Evolutionary conservation across 2,888 invertebrate species (phyloP).

Genomic region (Brachylomia viminalis): DNA sequence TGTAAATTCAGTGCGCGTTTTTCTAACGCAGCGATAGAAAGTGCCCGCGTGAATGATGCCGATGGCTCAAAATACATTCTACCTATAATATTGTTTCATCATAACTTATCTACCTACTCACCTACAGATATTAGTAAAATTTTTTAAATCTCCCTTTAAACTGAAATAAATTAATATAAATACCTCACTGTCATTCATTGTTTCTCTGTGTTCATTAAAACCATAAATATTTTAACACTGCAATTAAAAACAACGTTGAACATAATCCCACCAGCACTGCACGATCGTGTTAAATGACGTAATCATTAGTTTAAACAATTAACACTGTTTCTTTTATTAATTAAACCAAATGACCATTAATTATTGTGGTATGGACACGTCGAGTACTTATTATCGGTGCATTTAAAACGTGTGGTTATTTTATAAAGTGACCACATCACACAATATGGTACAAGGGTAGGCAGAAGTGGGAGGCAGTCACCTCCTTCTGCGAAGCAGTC

Average conservation of each 20-base stretch:
- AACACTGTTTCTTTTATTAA: slow-evolving; percentile 20
- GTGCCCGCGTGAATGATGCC: neutral
- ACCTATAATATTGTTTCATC: neutral
- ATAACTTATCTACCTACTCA: no score
- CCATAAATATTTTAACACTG: neutral
- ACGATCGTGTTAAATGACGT: slow-evolving; percentile 1
- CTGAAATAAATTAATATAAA: neutral
- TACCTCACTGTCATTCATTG: no score
- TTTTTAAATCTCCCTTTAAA: neutral
- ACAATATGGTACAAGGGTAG: no score
- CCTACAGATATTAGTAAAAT: neutral
- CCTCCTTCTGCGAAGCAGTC: no score
- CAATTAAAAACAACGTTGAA: neutral
- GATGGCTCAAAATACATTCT: no score
- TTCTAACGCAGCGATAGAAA: neutral
- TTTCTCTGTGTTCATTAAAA: neutral
- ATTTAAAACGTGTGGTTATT: slow-evolving; percentile 5
- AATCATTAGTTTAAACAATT: slow-evolving; percentile 27
- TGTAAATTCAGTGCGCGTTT: neutral
- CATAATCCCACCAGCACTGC: slow-evolving; percentile 12
- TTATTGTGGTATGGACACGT: neutral
- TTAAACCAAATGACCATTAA: neutral
- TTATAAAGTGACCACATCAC: neutral
- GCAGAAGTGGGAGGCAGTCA: no score
- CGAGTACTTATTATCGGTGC: neutral